phyloP scores from a whole-genome alignment of 2,797 vertebrate species.

The Pseudochromis fuscus region DNA sequence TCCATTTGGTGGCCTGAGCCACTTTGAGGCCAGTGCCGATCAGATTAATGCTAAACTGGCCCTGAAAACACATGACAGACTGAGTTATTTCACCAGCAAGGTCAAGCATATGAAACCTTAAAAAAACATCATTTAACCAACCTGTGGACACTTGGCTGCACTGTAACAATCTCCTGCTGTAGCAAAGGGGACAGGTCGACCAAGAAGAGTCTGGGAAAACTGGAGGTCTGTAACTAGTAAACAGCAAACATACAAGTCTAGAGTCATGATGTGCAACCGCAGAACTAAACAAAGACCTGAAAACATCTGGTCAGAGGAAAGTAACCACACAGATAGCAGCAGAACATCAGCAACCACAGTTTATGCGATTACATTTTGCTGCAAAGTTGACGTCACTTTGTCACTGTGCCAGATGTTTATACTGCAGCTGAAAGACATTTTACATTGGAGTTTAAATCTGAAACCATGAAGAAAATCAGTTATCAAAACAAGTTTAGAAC shows the following conservation, averaged over 20 bases:
- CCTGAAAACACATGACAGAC: constrained; percentile 79
- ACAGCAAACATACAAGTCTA: constrained; percentile 56
- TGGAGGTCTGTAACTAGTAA: constrained; percentile 92
- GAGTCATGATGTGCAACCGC: constrained; percentile 48
- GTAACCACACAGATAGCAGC: constrained; percentile 34
- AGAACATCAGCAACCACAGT: background rate
- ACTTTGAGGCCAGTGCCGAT: constrained; percentile 92
- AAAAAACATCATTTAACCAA: constrained; percentile 69
- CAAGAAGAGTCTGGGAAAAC: constrained; percentile 91
- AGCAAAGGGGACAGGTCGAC: constrained; percentile 92
- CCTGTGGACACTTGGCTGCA: constrained; percentile 96
- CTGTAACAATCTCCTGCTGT: constrained; percentile 98
- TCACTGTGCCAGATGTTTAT: constrained; percentile 37
- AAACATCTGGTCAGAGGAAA: constrained; percentile 50
- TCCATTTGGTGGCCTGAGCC: constrained; percentile 90
- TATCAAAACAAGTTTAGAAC: background rate
- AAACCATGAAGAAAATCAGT: background rate
- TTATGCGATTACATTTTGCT: constrained; percentile 16
- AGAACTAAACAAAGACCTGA: constrained; percentile 50
- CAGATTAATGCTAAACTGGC: constrained; percentile 97
- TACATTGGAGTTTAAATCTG: background rate
- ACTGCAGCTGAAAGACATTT: background rate
- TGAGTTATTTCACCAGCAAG: constrained; percentile 1
- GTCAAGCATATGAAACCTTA: background rate
- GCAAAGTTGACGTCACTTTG: constrained; percentile 24